Evolutionary conservation across 2,113 vertebrate species (phyloP), one percentile per base, ranked within the genome.

Genomic region (Oncorhynchus nerka): DNA sequence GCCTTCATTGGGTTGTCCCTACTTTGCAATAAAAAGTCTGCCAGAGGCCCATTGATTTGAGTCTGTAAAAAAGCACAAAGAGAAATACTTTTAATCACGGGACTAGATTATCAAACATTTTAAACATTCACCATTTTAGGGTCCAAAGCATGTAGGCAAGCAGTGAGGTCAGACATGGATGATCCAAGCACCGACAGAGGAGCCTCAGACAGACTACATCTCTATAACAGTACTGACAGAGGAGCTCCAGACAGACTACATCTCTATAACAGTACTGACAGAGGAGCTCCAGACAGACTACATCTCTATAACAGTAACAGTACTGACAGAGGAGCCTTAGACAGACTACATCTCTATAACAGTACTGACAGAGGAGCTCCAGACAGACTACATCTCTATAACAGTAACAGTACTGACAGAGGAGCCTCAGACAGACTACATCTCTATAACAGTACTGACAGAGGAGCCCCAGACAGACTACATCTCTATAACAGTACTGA

Each of bases 1-100:
- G 94, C 96, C 93, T 94, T 97, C 94, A 97, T 91, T 61, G 97
- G 97, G 84, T 96, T 97, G 93, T 97, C 95, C 92, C 96, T 97
- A 93, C 95, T 96, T 92, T 96, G 95, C 94, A 96, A 93, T 94
- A 99, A 95, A 95, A 99, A 98, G 87, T 94, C 90, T 3, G 95
- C 94, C 95, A 99, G 94, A 82, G 96, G 95, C 84, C 94, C 95
- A 87, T 94, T 94, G 93, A 96, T 94, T 84, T 94, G 94, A 89
- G 93, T 96, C 98, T 99, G 95, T 89, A 95, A 97, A 95, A 96
- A 90, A 97, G 92, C 91, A 94, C 91, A 96, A 93, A 95, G 86
- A 92, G 96, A 89, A 95, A 93, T 76, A 90, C 89, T 94, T 89
- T 79, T 91, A 89, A 94, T 90, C 87, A 88, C 86, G 89, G 86